Evolutionary conservation across 1,140 invertebrate genomes (phyloP), one percentile per base, ranked within the genome.

Genomic region (Piezodorus guildinii): DNA sequence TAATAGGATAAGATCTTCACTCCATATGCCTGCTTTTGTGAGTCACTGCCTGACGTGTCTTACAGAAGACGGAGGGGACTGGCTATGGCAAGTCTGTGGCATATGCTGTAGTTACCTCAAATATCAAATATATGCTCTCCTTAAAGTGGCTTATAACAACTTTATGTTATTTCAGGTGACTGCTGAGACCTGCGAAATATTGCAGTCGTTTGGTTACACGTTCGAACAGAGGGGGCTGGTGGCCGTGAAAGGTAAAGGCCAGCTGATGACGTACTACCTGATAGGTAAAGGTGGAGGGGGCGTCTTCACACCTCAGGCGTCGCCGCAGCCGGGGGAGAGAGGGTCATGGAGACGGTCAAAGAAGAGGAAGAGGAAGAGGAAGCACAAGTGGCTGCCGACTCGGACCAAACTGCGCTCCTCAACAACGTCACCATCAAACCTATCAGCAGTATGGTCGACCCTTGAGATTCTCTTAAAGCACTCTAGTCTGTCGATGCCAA

Each of bases 241-340:
- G 0, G 85, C 87, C 6, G 92, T 97, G 5, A 97, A 96, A 73
- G 93, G 94, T 52, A 96, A 96, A 74, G 94, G 94, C 5, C 90
- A 96, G 74, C 79, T 97, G 15, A 88, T 94, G 83, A 97, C 94
- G 0, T 96, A 94, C 74, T 96, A 95, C 74, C 77, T 98, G 39
- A 78, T 86, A 64, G 87, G 86, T n/a, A 83, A 83, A 39, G 58
- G 43, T 21, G 16, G 16, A 14, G 58, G 58, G 8, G 23, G 15
- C 5, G 23, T 21, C 4, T 23, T 5, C 15, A 56, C 23, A 15
- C 17, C 19, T 19, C 19, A 23, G 14, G 21, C 19, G 1, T 12
- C 59, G 23, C 9, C 54, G 56, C 17, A 63, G 27, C 3, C 21
- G 19, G 10, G 49, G 12, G 60, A 27, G 25, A 58, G 58, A 15